phyloP scores from a whole-genome alignment of 2,888 invertebrate species.

The Ectropis crepuscularia region DNA sequence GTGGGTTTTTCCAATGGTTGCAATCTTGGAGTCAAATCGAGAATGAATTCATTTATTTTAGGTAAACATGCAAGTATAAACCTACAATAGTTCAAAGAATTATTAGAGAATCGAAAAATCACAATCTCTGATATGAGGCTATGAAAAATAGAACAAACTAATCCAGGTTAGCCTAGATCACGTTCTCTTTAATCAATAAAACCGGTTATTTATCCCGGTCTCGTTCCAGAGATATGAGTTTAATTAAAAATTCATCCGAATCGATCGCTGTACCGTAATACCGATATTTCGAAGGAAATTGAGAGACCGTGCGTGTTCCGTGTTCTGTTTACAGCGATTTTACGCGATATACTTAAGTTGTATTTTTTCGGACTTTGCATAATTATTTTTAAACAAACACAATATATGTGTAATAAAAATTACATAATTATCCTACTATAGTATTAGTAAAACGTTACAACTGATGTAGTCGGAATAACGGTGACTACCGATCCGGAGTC shows the following conservation, averaged over 20 bases:
- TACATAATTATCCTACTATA: too few relatives aligned
- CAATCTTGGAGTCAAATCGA: too few relatives aligned
- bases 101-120: not conserved
- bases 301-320: slow-evolving; percentile 23
- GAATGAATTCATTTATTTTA: too few relatives aligned
- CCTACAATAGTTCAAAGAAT: too few relatives aligned
- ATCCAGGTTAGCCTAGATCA: slow-evolving; percentile 19
- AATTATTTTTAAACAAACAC: too few relatives aligned
- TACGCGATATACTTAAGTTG: slow-evolving; percentile 9
- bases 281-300: slow-evolving; percentile 29
- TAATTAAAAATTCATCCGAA: slow-evolving; percentile 40
- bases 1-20: too few relatives aligned
- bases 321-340: slow-evolving; percentile 19
- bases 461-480: too few relatives aligned
- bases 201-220: slow-evolving; percentile 25
- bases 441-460: too few relatives aligned
- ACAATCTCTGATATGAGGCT: not conserved
- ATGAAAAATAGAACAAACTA: slow-evolving; percentile 2
- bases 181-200: slow-evolving; percentile 23
- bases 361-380: slow-evolving; percentile 1
- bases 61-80: too few relatives aligned
- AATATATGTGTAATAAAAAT: too few relatives aligned
- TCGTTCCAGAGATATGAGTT: slow-evolving; percentile 34
- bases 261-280: slow-evolving; percentile 21
- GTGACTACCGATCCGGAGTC: too few relatives aligned